Base-by-base conservation (phyloP, 2,797 vertebrate genomes). In the Cetoscarus ocellatus region DNA sequence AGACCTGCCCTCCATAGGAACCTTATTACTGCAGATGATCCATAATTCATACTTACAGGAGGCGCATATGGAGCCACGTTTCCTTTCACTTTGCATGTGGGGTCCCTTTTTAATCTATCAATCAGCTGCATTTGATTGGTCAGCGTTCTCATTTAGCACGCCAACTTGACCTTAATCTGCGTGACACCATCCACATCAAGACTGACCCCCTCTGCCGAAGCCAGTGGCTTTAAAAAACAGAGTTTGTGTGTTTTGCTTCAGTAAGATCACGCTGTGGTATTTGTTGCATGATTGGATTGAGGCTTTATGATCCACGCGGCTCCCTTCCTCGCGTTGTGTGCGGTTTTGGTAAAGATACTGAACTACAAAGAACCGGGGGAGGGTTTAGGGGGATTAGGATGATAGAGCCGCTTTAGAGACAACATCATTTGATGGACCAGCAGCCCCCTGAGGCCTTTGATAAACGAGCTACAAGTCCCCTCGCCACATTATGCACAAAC, bases 151-250 rank as follows among this genome's bases (percentile, higher is more conserved):
- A 45, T 71, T 70, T 38, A 8, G 52, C 62, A 14, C 3, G 5
- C 47, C 70, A 27, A 68, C 73, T 74, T 86, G 80, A 88, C 80
- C 85, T 74, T 85, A 90, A 90, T 91, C 90, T 76, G 14, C 27
- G 35, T 67, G 65, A 65, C 35, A 69, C 58, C 65, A 49, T 72
- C 70, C 59, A 54, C 62, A 57, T 52, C 43, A 67, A 62, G 58
- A 69, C 36, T 8, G 80, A 75, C 50, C 67, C 74, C 63, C 68
- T 69, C 67, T 13, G 43, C 44, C 53, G 67, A 45, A 18, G 7
- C 38, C 36, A 4, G 59, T 8, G 39, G 67, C 52, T 77, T 73
- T 70, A 19, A 39, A 47, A 64, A 67, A 18, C 38, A 18, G n/a
- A 36, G 13, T 2, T 50, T 34, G 55, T 35, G 58, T 42, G 54